A percentile compares a stretch with the other conserved stretches of the same genome.
phyloP scores from a whole-genome alignment of 2,797 vertebrate genomes.

The Varecia variegata region DNA sequence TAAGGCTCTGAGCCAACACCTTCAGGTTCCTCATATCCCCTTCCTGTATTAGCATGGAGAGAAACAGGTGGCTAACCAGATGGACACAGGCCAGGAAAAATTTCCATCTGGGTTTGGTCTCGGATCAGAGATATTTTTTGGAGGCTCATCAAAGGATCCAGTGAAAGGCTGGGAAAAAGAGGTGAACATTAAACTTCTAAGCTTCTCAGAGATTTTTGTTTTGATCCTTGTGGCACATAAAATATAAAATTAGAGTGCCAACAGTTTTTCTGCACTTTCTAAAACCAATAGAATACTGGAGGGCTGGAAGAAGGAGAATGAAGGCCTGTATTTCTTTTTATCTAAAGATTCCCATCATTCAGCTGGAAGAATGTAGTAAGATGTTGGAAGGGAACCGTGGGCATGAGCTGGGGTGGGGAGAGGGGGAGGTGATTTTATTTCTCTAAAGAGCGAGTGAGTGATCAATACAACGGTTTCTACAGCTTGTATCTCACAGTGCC shows the following conservation, averaged over 20 bases:
- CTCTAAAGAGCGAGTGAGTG: background rate
- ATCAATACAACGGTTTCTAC: background rate
- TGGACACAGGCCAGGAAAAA: constrained; percentile 49
- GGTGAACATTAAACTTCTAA: background rate
- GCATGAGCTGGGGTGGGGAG: background rate
- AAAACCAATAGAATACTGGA: background rate
- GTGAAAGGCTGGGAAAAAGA: constrained; percentile 4
- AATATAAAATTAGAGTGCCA: constrained; percentile 22
- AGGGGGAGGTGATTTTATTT: background rate
- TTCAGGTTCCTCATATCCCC: background rate
- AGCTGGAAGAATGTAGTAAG: background rate
- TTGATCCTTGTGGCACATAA: background rate
- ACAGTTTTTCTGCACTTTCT: background rate
- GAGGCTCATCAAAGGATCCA: constrained; percentile 51
- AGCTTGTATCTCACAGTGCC: background rate
- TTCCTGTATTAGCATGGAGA: constrained; percentile 40
- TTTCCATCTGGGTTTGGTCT: constrained; percentile 21
- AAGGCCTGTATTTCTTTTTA: background rate
- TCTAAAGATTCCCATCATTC: background rate
- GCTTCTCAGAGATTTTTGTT: constrained; percentile 39
- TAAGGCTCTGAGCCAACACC: background rate
- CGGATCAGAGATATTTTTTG: constrained; percentile 52
- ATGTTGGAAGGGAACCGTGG: background rate
- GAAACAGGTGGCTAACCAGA: constrained; percentile 48
- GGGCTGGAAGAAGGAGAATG: background rate